A percentile compares a stretch with the other conserved stretches of the same genome.
phyloP scores from a whole-genome alignment of 2,888 invertebrate genomes.

The Polietes domitor region DNA sequence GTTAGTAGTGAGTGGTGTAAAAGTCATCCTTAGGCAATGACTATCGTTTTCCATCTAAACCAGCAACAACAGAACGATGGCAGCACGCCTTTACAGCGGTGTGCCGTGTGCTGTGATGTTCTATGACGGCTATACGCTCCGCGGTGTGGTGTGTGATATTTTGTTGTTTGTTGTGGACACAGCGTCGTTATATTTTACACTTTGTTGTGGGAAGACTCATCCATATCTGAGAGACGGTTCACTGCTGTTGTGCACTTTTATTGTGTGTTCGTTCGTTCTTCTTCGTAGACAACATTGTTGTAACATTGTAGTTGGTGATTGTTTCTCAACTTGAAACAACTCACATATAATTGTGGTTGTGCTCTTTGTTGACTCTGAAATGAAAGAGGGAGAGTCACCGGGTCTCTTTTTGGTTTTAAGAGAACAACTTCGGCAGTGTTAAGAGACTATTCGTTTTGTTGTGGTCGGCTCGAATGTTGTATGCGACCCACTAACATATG shows the following conservation, averaged over 20 bases:
- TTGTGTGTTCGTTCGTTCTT: neutral
- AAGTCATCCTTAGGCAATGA: conserved; percentile 62
- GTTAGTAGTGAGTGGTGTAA: conserved; percentile 45
- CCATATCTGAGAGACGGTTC: neutral
- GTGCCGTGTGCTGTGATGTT: neutral
- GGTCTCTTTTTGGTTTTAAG: neutral
- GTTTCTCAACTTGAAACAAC: neutral
- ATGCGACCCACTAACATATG: neutral
- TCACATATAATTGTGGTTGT: neutral
- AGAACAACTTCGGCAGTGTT: neutral
- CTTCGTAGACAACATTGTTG: neutral
- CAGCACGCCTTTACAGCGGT: conserved; percentile 35
- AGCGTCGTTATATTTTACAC: conserved; percentile 47
- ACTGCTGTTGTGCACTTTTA: neutral
- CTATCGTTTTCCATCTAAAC: conserved; percentile 51
- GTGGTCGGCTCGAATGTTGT: no score
- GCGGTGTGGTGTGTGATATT: neutral
- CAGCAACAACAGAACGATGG: conserved; percentile 24
- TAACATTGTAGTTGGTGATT: neutral
- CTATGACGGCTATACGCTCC: no score
- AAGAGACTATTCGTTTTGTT: neutral
- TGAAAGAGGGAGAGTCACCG: neutral
- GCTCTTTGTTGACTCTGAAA: neutral
- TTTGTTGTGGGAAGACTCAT: conserved; percentile 51
- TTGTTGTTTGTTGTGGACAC: conserved; percentile 16